phyloP scores from a whole-genome alignment of 2,797 vertebrate species.

The Manis crassicaudata region DNA sequence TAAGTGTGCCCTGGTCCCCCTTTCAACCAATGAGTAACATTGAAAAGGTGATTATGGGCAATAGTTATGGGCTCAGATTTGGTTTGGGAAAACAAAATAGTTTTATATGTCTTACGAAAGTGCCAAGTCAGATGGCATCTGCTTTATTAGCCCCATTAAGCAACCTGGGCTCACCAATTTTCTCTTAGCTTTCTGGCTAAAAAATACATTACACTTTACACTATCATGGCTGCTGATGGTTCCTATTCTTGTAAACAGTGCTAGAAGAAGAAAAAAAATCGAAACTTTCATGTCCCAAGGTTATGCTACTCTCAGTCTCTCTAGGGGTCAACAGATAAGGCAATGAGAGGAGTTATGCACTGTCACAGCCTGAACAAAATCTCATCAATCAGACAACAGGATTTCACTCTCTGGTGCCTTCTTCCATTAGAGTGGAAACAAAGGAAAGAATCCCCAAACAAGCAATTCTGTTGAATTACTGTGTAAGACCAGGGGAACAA shows the following conservation, averaged over 20 bases:
- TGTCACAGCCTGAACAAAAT: slow-evolving; percentile 65
- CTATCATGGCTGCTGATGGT: background rate
- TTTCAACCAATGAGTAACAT: background rate
- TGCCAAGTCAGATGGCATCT: background rate
- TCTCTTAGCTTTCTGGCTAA: slow-evolving; percentile 31
- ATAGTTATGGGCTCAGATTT: background rate
- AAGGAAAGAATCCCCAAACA: slow-evolving; percentile 61
- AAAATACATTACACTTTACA: slow-evolving; percentile 13
- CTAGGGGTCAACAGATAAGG: slow-evolving; percentile 64
- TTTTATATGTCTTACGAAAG: background rate
- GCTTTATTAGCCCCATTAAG: slow-evolving; percentile 9
- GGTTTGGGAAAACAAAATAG: background rate
- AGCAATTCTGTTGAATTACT: slow-evolving; percentile 67
- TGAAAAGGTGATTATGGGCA: background rate
- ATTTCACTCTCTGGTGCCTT: slow-evolving; percentile 65
- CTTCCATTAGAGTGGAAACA: slow-evolving; percentile 70
- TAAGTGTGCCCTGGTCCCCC: background rate
- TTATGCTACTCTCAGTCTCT: slow-evolving; percentile 54
- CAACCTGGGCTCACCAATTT: slow-evolving; percentile 5
- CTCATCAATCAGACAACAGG: slow-evolving; percentile 74
- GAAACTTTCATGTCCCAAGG: slow-evolving; percentile 35
- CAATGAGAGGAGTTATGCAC: slow-evolving; percentile 61
- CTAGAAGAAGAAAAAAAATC: background rate
- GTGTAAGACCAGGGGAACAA: slow-evolving; percentile 51
- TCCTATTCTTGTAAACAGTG: slow-evolving; percentile 30